These are phyloP conservation scores for Brachypalpus laphriformis DNA, from an alignment of 2,888 invertebrate species.

Conservation along the genomic window DNA sequence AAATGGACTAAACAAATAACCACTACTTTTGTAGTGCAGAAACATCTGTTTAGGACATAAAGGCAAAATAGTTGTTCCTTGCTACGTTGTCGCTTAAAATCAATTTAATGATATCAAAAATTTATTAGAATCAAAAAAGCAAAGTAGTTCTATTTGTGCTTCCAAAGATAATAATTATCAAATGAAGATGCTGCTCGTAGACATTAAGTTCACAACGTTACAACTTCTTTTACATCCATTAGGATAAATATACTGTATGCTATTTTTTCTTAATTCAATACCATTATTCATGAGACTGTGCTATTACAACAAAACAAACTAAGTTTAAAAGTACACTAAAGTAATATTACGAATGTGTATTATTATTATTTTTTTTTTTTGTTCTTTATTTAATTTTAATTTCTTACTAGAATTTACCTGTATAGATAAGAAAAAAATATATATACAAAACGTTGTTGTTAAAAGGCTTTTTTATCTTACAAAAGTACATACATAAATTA, in stretches of 20 bases:
- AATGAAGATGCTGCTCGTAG: slow-evolving; percentile 73
- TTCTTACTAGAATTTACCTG: slow-evolving; percentile 76
- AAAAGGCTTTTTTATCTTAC: slow-evolving; percentile 68
- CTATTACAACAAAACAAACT: slow-evolving; percentile 62
- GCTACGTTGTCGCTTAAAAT: slow-evolving; percentile 43
- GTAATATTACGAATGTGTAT: slow-evolving; percentile 44
- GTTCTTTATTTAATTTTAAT: slow-evolving; percentile 75
- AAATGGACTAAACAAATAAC: slow-evolving; percentile 37
- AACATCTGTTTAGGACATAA: slow-evolving; percentile 44
- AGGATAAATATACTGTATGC: slow-evolving; percentile 51
- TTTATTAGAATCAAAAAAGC: slow-evolving; percentile 4
- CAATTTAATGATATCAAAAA: neutral
- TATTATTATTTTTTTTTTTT: slow-evolving; percentile 38
- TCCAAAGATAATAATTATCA: slow-evolving; percentile 74
- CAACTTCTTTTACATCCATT: slow-evolving; percentile 55
- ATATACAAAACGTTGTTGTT: slow-evolving; percentile 76
- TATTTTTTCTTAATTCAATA: slow-evolving; percentile 60
- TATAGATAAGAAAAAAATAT: slow-evolving; percentile 73
- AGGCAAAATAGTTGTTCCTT: slow-evolving; percentile 56
- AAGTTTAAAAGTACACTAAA: slow-evolving; percentile 36
- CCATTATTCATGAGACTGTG: slow-evolving; percentile 72
- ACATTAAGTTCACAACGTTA: slow-evolving; percentile 59
- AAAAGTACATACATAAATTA: slow-evolving; percentile 63
- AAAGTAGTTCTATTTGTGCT: slow-evolving; percentile 72
- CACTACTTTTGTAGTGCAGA: slow-evolving; percentile 47